Conservation (phyloP, 2,888 invertebrate species). For the Noctua fimbriata region DNA sequence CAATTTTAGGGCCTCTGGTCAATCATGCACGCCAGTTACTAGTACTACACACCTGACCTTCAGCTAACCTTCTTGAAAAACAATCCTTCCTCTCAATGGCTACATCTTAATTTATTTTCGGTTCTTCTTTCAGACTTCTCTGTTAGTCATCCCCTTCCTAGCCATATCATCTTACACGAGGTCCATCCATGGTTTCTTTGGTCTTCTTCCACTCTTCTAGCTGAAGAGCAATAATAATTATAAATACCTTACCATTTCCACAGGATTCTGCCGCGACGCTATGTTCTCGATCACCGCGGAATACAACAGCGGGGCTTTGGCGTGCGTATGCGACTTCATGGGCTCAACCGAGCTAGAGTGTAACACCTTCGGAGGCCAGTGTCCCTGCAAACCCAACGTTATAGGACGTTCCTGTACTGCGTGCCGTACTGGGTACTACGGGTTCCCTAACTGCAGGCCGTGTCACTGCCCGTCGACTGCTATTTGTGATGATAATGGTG, state of each 20-base stretch:
- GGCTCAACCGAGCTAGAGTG: conserved; percentile 97
- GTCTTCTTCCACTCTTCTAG: background rate
- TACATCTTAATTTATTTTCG: too few relatives aligned
- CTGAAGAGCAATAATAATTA: background rate
- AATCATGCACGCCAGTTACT: too few relatives aligned
- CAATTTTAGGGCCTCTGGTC: too few relatives aligned
- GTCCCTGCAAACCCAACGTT: conserved; percentile 97
- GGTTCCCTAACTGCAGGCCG: conserved; percentile 98
- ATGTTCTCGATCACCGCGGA: conserved; percentile 98
- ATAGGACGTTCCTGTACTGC: conserved; percentile 96
- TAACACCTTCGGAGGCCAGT: conserved; percentile 98
- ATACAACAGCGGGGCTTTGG: conserved; percentile 97
- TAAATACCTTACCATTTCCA: background rate
- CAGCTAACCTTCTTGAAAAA: too few relatives aligned
- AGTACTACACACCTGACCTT: too few relatives aligned
- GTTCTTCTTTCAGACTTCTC: too few relatives aligned
- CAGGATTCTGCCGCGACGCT: conserved; percentile 96
- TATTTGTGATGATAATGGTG: conserved; percentile 93
- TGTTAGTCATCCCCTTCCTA: too few relatives aligned
- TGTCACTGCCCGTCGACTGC: conserved; percentile 96
- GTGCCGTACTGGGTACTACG: conserved; percentile 97
- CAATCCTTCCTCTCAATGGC: too few relatives aligned
- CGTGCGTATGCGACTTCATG: conserved; percentile 96
- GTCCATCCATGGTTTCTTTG: background rate
- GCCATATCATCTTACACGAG: too few relatives aligned